Evolutionary conservation across 2,888 invertebrate species (phyloP).

Genomic region (Zhuqinia jingwanae): DNA sequence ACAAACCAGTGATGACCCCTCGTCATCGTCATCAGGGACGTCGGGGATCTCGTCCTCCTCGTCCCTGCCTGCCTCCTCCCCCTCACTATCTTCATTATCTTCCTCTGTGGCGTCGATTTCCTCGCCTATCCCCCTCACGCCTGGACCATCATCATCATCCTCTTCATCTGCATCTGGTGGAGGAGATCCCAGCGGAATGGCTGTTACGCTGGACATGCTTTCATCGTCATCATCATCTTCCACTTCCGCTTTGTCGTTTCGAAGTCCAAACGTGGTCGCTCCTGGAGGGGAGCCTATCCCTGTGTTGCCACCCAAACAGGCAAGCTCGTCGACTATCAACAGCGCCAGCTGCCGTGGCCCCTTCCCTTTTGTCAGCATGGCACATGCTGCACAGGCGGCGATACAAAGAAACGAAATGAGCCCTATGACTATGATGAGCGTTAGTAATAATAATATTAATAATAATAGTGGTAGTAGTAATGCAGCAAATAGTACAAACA

Average conservation of each 20-base stretch:
- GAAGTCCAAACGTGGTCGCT: slow-evolving; percentile 89
- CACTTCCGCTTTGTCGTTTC: slow-evolving; percentile 80
- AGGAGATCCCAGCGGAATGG: slow-evolving; percentile 75
- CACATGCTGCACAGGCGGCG: slow-evolving; percentile 90
- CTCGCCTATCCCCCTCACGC: slow-evolving; percentile 73
- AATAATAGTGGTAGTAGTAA: slow-evolving; percentile 63
- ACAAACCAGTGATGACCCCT: slow-evolving; percentile 78
- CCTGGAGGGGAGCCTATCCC: slow-evolving; percentile 79
- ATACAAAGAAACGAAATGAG: slow-evolving; percentile 87
- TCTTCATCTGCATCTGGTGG: too few relatives aligned
- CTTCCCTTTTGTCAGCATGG: slow-evolving; percentile 96
- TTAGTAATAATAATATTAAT: not conserved
- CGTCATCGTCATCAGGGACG: slow-evolving; percentile 80
- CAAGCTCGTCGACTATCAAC: slow-evolving; percentile 80
- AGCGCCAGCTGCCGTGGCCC: slow-evolving; percentile 84
- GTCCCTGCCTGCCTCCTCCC: slow-evolving; percentile 67
- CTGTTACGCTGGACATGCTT: slow-evolving; percentile 73
- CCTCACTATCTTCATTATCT: slow-evolving; percentile 62
- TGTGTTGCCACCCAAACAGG: slow-evolving; percentile 75
- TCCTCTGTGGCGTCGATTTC: slow-evolving; percentile 53
- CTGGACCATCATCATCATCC: slow-evolving; percentile 60
- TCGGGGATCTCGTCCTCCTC: slow-evolving; percentile 78
- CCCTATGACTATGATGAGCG: slow-evolving; percentile 76
- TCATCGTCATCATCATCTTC: slow-evolving; percentile 75
- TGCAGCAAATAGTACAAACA: slow-evolving; percentile 78